Conservation (phyloP, 2,888 invertebrate genomes). For the Lacanobia wlatinum region DNA sequence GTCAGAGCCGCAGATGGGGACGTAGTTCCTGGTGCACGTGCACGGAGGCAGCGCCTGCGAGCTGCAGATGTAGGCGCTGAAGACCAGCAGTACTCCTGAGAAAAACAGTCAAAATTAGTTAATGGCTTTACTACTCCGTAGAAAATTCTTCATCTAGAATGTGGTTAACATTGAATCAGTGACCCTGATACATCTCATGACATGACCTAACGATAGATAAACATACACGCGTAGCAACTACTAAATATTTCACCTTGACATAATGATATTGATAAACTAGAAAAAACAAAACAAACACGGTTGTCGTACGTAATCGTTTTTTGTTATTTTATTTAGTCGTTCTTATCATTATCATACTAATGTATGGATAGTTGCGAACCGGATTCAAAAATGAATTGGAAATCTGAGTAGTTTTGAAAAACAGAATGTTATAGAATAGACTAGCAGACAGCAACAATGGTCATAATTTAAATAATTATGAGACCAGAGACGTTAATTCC, state of each 20-base stretch:
- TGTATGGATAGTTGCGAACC: constrained; percentile 19
- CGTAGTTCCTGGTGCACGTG: constrained; percentile 71
- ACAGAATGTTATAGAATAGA: background rate
- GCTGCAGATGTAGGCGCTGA: constrained; percentile 63
- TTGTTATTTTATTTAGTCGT: constrained; percentile 3
- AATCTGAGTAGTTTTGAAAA: background rate
- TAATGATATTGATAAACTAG: constrained; percentile 30
- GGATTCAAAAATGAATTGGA: constrained; percentile 1
- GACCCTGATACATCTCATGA: background rate
- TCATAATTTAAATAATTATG: constrained; percentile 20
- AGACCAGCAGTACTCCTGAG: constrained; percentile 71
- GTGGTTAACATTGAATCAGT: background rate
- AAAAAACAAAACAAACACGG: constrained; percentile 7
- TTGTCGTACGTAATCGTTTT: background rate
- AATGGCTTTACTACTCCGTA: background rate
- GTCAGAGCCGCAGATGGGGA: constrained; percentile 93
- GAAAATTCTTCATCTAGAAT: background rate
- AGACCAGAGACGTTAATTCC: constrained; percentile 10
- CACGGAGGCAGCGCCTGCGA: constrained; percentile 73
- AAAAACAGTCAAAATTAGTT: constrained; percentile 20
- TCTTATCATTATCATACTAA: constrained; percentile 20
- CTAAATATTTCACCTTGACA: constrained; percentile 47
- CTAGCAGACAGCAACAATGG: constrained; percentile 7
- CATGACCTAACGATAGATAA: constrained; percentile 28
- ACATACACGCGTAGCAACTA: constrained; percentile 26